phyloP scores from a whole-genome alignment of 2,888 invertebrate species.

The Diplolepis rosae region DNA sequence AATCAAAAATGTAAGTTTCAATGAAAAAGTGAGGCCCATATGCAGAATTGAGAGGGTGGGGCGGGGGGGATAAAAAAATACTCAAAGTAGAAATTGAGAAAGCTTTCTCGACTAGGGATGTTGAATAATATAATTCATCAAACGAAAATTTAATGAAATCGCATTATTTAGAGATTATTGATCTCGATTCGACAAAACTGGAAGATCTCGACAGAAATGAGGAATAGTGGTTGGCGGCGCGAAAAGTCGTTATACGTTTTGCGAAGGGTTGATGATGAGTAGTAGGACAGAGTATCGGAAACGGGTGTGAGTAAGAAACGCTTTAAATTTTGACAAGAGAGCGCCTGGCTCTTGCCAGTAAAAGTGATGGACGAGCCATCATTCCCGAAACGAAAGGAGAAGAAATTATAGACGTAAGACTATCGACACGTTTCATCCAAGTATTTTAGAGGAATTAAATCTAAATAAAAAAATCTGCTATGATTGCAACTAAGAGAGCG shows the following conservation, averaged over 20 bases:
- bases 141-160: neutral
- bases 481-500: no score
- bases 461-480: no score
- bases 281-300: slow-evolving; percentile 14
- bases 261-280: slow-evolving; percentile 23
- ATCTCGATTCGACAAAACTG: slow-evolving; percentile 9
- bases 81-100: no score
- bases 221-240: slow-evolving; percentile 11
- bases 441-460: no score
- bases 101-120: no score
- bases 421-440: no score
- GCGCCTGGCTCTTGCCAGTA: slow-evolving; percentile 44
- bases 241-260: neutral
- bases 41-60: no score
- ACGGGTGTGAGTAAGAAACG: slow-evolving; percentile 14
- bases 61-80: no score
- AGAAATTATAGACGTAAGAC: slow-evolving; percentile 48
- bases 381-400: slow-evolving; percentile 44
- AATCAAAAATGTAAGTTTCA: no score
- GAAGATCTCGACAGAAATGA: slow-evolving; percentile 21
- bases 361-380: slow-evolving; percentile 47
- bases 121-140: no score
- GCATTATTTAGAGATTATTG: slow-evolving; percentile 11
- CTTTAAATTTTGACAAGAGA: slow-evolving; percentile 26
- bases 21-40: no score